phyloP scores from a whole-genome alignment of 2,888 invertebrate genomes.

The Lordiphosa andalusiaca region DNA sequence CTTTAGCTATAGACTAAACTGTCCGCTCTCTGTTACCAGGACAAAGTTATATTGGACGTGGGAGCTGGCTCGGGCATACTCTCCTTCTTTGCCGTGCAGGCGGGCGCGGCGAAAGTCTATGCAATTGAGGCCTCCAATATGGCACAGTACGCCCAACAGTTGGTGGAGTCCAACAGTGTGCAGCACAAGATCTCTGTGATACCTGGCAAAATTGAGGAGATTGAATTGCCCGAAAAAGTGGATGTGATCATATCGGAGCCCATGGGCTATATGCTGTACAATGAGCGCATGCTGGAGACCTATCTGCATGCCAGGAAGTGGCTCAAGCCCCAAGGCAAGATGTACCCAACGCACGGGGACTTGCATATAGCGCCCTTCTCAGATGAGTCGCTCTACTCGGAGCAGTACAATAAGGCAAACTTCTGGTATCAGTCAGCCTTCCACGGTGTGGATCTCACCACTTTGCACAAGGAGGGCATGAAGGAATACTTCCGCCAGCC shows the following conservation, averaged over 20 bases:
- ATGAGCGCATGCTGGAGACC: constrained; percentile 99
- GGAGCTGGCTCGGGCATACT: constrained; percentile 99
- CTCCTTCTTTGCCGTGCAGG: constrained; percentile 98
- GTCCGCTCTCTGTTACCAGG: constrained; percentile 77
- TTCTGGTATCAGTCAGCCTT: constrained; percentile 99
- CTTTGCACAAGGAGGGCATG: constrained; percentile 94
- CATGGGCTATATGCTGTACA: constrained; percentile 99
- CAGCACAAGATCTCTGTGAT: constrained; percentile 94
- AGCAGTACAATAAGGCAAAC: constrained; percentile 98
- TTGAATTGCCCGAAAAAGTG: constrained; percentile 95
- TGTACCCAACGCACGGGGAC: constrained; percentile 98
- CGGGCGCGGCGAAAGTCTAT: constrained; percentile 97
- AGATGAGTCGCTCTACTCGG: constrained; percentile 98
- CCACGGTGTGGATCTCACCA: constrained; percentile 97
- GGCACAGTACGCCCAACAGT: constrained; percentile 95
- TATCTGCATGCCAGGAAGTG: constrained; percentile 99
- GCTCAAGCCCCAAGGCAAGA: constrained; percentile 94
- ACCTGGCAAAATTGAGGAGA: constrained; percentile 99
- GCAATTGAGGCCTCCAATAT: constrained; percentile 99
- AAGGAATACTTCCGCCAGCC: constrained; percentile 99
- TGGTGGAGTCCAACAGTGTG: constrained; percentile 94
- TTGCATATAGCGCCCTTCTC: constrained; percentile 98
- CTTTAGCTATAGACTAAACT: too few species aligned
- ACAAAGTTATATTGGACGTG: constrained; percentile 97
- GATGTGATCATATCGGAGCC: constrained; percentile 99